Evolutionary conservation across 2,888 invertebrate species (phyloP).

Genomic region (Chrysotoxum bicinctum): DNA sequence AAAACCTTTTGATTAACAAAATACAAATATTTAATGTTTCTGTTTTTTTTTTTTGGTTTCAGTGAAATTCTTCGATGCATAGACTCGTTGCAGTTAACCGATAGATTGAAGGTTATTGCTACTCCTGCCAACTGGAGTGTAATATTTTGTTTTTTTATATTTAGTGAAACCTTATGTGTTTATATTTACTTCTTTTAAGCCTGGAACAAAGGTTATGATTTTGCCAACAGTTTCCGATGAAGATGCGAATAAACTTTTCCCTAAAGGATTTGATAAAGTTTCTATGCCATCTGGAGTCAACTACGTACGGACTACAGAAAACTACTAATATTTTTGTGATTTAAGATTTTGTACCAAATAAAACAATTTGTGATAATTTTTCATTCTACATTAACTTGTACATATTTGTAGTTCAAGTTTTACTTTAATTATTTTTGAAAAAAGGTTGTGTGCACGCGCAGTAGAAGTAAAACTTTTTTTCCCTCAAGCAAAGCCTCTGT

Average conservation of each 20-base stretch:
- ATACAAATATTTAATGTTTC: background rate
- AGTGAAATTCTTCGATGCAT: constrained; percentile 93
- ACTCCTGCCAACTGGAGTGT: constrained; percentile 95
- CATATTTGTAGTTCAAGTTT: too few relatives aligned
- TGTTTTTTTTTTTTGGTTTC: background rate
- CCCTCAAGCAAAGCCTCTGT: too few relatives aligned
- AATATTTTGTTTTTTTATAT: constrained; percentile 76
- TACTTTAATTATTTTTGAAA: too few relatives aligned
- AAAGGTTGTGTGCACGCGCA: too few relatives aligned
- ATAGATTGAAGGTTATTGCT: constrained; percentile 87
- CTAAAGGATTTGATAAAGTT: constrained; percentile 86
- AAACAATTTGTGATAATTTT: background rate
- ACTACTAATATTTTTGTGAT: constrained; percentile 80
- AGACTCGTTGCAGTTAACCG: constrained; percentile 91
- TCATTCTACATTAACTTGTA: too few relatives aligned
- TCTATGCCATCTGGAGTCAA: constrained; percentile 89
- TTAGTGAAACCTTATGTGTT: background rate
- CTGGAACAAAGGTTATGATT: constrained; percentile 91
- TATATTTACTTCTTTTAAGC: constrained; percentile 78
- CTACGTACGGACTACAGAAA: constrained; percentile 88
- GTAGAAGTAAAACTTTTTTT: too few relatives aligned
- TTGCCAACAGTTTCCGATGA: constrained; percentile 87
- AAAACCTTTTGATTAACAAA: background rate
- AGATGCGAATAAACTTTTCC: constrained; percentile 86
- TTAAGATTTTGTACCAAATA: background rate